Conservation (phyloP, 1,140 invertebrate genomes). For the Aricia agestis region DNA sequence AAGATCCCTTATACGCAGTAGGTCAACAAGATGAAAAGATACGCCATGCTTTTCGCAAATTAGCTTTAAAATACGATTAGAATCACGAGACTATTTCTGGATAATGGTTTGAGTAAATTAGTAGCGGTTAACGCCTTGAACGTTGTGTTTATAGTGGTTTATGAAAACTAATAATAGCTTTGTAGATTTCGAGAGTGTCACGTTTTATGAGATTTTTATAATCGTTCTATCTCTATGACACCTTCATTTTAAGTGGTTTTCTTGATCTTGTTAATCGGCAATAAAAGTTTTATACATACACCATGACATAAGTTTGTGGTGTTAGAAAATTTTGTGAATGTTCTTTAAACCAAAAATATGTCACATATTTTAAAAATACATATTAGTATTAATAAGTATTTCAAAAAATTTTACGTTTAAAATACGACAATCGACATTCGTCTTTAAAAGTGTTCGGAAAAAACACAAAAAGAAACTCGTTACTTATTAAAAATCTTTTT, state of each 20-base stretch:
- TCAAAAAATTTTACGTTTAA: no score
- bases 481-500: background rate
- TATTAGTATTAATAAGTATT: no score
- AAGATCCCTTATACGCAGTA: background rate
- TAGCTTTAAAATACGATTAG: background rate
- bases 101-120: background rate
- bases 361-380: no score
- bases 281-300: background rate
- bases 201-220: background rate
- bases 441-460: no score
- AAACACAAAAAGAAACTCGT: no score
- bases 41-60: background rate
- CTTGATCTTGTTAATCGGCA: background rate
- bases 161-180: background rate
- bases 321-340: background rate
- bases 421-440: no score
- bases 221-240: background rate
- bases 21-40: background rate
- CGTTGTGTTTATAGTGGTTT: background rate
- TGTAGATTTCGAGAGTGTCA: background rate
- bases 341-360: no score
- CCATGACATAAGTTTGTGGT: background rate
- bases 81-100: background rate
- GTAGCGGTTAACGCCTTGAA: background rate
- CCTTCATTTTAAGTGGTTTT: background rate